Evolutionary conservation across 1,140 invertebrate species (phyloP), one percentile per base, ranked within the genome.

Genomic region (Metopolophium dirhodum): DNA sequence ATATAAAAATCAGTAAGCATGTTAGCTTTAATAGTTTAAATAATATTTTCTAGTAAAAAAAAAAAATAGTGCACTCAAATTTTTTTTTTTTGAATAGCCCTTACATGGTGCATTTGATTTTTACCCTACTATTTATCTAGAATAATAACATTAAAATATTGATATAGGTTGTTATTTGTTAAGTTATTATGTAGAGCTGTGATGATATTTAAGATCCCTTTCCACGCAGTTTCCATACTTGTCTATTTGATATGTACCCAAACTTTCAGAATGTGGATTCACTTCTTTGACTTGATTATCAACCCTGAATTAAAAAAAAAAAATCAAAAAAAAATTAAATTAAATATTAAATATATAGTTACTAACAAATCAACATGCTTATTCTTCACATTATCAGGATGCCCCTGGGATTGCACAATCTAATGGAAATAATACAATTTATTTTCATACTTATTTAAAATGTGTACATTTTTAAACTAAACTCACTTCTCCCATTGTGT

Each of bases 151-250:
- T 61, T 61, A 30, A 61, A 61, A 23, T 30, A 30, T 30, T 9
- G 26, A 30, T 61, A 61, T 61, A 61, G 26, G 26, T 30, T 61
- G 26, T 30, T 61, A 61, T 9, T 30, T 61, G 26, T 30, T 61
- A 61, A 30, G 54, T 82, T 51, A 83, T 77, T 77, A 91, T 51
- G 82, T 83, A 49, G 90, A 49, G 18, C 82, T 82, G 45, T 91
- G 90, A 83, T 91, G 90, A n/a, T 83, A 91, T 83, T 91, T 91
- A 77, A 91, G 90, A n/a, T 91, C 90, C 54, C 77, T 26, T 92
- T 92, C 83, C 22, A 83, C 77, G n/a, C 68, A 92, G 18, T 82
- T 47, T 51, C 90, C 90, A 51, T 92, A 77, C 41, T 26, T 92
- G n/a, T 92, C 45, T 14, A 49, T 54, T 83, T 85, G 68, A 92